These are phyloP conservation scores for Oryzias curvinotus DNA, from an alignment of 2,113 vertebrate species.

Conservation along the genomic window DNA sequence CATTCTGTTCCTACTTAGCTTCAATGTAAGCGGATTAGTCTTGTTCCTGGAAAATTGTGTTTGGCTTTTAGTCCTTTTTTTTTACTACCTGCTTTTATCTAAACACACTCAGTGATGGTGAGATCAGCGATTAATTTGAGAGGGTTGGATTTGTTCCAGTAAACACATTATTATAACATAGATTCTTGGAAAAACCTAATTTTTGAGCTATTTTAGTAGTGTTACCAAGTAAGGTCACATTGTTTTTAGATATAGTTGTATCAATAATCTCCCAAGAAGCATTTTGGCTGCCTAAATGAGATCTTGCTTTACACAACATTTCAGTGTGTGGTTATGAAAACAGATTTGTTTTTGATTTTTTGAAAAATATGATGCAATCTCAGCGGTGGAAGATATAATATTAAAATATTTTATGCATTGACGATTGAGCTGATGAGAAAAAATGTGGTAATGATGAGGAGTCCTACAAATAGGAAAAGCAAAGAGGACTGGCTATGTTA, in stretches of 20 bases:
- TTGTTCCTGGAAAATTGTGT: constrained; percentile 57
- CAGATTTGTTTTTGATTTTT: no score
- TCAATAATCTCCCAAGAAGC: constrained; percentile 31
- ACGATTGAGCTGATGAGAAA: no score
- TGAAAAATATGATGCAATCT: no score
- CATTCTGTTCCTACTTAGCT: constrained; percentile 73
- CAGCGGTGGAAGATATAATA: no score
- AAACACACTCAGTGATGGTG: constrained; percentile 31
- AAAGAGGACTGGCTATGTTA: no score
- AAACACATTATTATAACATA: constrained; percentile 14
- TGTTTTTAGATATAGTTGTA: constrained; percentile 17
- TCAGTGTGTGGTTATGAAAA: constrained; percentile 44
- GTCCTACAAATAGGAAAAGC: no score
- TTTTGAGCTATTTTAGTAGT: constrained; percentile 8
- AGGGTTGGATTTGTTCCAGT: neutral
- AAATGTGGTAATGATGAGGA: no score
- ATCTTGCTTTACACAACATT: constrained; percentile 28
- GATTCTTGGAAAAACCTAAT: constrained; percentile 14
- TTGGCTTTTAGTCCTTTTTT: constrained; percentile 55
- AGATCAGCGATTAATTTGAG: constrained; percentile 24
- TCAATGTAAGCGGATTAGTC: constrained; percentile 71
- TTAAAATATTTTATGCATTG: no score
- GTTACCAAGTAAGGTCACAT: constrained; percentile 20
- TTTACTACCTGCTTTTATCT: constrained; percentile 38
- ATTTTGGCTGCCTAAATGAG: constrained; percentile 29